Base-by-base conservation (phyloP, 1,140 invertebrate genomes). In the Hycleus cichorii region DNA sequence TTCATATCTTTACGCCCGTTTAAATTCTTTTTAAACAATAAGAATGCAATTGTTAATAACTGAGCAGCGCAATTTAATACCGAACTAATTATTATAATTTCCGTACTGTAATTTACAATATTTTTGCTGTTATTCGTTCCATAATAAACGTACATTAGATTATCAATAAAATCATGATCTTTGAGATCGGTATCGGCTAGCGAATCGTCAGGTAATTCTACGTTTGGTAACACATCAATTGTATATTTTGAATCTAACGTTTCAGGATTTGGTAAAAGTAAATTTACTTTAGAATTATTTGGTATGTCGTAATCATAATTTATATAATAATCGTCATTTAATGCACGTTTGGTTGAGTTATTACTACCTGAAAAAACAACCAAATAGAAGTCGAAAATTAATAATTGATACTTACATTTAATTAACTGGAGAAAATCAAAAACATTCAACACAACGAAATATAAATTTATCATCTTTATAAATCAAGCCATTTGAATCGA, bases 121-220 rank as follows among this genome's bases (percentile, higher is more conserved):
- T 64, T 67, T 47, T 70, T 68, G 8, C 52, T 42, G 18, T 67
- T 69, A 39, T 71, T 65, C 10, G 73, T 69, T 42, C 78, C 79
- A 67, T 79, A 81, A 64, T 81, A 80, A 18, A 81, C 77, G 58
- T 80, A 81, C 78, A 80, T 80, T 48, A 81, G 74, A 58, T 76
- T 78, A 64, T 81, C 79, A 49, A 81, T 81, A 46, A 77, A 74
- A 64, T 79, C 76, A 60, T 78, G 78, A 59, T 78, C 76, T 59
- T 73, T 70, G 10, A 78, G 64, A 62, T 78, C 77, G 1, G 66
- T 62, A 65, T 74, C 72, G 2, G 71, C 71, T 24, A 72, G 53
- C 5, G 67, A 68, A 59, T 73, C 70, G 47, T 71, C 69, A 6
- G 72, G 72, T 8, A 74, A 53, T 55, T 72, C 71, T 4, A 72